Evolutionary conservation across 2,888 invertebrate species (phyloP), one percentile per base, ranked within the genome.

Genomic region (Protophormia terraenovae): DNA sequence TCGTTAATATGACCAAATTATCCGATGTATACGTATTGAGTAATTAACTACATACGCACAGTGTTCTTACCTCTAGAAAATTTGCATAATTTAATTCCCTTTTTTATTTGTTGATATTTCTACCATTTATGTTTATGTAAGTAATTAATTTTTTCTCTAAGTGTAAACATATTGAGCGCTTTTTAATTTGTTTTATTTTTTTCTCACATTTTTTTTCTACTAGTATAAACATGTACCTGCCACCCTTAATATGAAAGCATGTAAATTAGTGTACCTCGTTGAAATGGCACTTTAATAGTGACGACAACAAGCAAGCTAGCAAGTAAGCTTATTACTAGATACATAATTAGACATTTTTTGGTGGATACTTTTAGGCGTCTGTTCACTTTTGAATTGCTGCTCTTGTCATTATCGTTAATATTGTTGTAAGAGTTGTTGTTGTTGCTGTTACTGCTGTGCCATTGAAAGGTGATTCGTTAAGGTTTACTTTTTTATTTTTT

Each of bases 271-370:
- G 60, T 71, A 38, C n/a, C 62, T 71, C 2, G 69, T 62, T 78
- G 62, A 60, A 78, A 71, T 53, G 45, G 27, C 35, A 71, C 71
- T 78, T 78, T 14, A 78, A 22, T 62, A 62, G 71, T 62, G 71
- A 66, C 55, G 66, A 76, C 45, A 32, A n/a, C 41, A n/a, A 38
- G 32, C 32, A n/a, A 60, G 60, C 19, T 32, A 60, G 62, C 38
- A 41, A 78, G 60, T 47, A 19, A 78, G 47, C 58, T 78, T 78
- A 77, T 78, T 58, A 69, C 41, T 27, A 50, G 47, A 60, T 78
- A 62, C 62, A 78, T 71, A 78, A 71, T 71, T 62, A 71, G 27
- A 71, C 1, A 50, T 62, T 35, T n/a, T 78, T 78, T 50, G 35
- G 55, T 67, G 60, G n/a, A 29, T 29, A 29, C 50, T 22, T 71